Evolutionary conservation across 1,140 invertebrate species (phyloP).

Genomic region (Phocides pigmalion): DNA sequence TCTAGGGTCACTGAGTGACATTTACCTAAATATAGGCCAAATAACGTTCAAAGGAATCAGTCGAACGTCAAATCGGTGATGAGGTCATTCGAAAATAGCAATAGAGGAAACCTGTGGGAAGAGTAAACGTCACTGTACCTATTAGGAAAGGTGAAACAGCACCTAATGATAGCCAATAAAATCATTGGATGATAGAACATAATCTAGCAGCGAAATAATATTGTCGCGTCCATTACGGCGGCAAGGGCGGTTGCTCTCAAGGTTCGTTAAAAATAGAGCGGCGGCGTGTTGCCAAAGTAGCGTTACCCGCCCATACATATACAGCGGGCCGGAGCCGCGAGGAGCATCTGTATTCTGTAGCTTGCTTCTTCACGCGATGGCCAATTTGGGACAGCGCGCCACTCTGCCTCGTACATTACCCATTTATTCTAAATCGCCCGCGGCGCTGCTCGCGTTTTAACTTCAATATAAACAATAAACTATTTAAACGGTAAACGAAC

Average conservation of each 20-base stretch:
- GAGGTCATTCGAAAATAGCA: constrained; percentile 57
- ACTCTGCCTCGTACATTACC: constrained; percentile 30
- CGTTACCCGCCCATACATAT: constrained; percentile 70
- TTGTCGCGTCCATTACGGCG: constrained; percentile 65
- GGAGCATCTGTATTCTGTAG: too few species aligned
- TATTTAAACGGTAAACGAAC: too few species aligned
- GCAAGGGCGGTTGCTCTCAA: constrained; percentile 80
- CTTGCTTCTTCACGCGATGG: constrained; percentile 51
- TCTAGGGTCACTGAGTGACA: constrained; percentile 48
- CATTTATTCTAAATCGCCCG: constrained; percentile 4
- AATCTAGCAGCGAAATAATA: constrained; percentile 43
- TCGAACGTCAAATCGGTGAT: constrained; percentile 53
- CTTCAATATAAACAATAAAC: neutral
- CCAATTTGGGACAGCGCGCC: constrained; percentile 57
- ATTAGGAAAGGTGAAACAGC: constrained; percentile 7
- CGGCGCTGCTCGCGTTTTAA: neutral
- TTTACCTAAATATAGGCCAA: constrained; percentile 54
- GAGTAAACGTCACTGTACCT: constrained; percentile 1
- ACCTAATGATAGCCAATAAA: constrained; percentile 46
- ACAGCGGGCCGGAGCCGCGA: constrained; percentile 51
- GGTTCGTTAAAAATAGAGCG: constrained; percentile 80
- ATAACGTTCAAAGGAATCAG: constrained; percentile 47
- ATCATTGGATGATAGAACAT: constrained; percentile 42
- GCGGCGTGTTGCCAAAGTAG: constrained; percentile 75
- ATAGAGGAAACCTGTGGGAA: constrained; percentile 43